Evolutionary conservation across 1,140 invertebrate species (phyloP).

Genomic region (Bombus superbus): DNA sequence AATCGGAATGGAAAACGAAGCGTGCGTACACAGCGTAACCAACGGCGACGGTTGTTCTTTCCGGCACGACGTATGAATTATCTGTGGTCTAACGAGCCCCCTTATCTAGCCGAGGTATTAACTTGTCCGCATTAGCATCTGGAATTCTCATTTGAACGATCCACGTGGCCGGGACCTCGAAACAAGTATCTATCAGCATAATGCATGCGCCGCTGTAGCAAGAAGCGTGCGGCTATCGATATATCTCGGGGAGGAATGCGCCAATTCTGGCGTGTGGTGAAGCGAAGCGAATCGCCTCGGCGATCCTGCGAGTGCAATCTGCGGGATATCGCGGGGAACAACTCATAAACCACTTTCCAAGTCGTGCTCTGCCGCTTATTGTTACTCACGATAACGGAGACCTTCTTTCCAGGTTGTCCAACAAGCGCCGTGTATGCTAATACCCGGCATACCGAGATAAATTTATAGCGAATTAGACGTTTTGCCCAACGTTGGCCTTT

Average conservation of each 20-base stretch:
- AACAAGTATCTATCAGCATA: slow-evolving; percentile 49
- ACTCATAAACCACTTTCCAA: slow-evolving; percentile 58
- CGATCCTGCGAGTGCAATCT: slow-evolving; percentile 32
- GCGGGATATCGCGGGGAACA: slow-evolving; percentile 27
- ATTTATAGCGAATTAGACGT: slow-evolving; percentile 42
- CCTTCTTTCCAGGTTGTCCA: slow-evolving; percentile 35
- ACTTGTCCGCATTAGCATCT: slow-evolving; percentile 58
- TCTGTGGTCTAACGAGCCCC: slow-evolving; percentile 30
- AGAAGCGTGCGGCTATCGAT: slow-evolving; percentile 31
- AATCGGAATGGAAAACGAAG: slow-evolving; percentile 6
- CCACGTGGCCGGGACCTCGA: slow-evolving; percentile 18
- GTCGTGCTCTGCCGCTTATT: slow-evolving; percentile 47
- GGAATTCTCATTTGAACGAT: slow-evolving; percentile 41
- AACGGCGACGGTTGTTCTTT: slow-evolving; percentile 33
- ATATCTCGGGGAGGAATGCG: slow-evolving; percentile 44
- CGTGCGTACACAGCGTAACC: background rate
- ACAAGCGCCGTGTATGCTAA: slow-evolving; percentile 43
- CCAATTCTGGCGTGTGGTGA: slow-evolving; percentile 49
- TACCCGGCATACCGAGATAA: slow-evolving; percentile 1
- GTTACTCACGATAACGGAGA: slow-evolving; percentile 42
- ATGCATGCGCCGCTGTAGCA: slow-evolving; percentile 1
- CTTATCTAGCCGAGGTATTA: slow-evolving; percentile 55
- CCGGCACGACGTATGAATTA: slow-evolving; percentile 50
- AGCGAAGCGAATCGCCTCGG: slow-evolving; percentile 32
- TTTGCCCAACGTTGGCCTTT: background rate